A percentile compares a stretch with the other conserved stretches of the same genome.
Conservation (phyloP, 2,888 invertebrate species). For the Cephus sareptanus region DNA sequence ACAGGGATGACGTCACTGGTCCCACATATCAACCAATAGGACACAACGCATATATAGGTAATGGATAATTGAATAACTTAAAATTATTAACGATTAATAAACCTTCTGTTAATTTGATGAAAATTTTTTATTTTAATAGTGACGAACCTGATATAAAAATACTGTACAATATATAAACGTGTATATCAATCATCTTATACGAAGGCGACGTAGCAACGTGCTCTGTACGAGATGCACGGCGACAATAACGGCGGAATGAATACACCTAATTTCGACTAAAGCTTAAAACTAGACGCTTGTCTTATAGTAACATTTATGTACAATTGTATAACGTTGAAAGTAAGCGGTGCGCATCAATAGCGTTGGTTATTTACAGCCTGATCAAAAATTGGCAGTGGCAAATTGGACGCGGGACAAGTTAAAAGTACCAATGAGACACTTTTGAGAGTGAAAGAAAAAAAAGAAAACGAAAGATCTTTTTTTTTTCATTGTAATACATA, state of each 20-base stretch:
- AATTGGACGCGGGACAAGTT: neutral
- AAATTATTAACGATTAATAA: neutral
- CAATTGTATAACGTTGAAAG: neutral
- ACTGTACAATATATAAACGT: constrained; percentile 46
- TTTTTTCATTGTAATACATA: neutral
- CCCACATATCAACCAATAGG: neutral
- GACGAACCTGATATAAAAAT: constrained; percentile 51
- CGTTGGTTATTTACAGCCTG: neutral
- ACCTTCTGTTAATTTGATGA: neutral
- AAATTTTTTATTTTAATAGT: constrained; percentile 35
- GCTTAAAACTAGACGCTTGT: neutral
- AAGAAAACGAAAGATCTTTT: neutral
- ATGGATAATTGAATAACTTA: neutral
- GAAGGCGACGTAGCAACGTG: neutral
- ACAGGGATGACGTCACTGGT: neutral
- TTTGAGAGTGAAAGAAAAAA: constrained; percentile 14
- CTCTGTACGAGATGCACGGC: neutral
- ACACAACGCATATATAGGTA: neutral
- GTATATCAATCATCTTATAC: constrained; percentile 18
- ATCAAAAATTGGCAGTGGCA: neutral
- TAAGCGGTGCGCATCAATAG: neutral
- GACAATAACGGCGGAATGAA: neutral
- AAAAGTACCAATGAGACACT: neutral
- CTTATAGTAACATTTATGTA: neutral
- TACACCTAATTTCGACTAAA: neutral